These are phyloP conservation scores for Huso huso DNA, from an alignment of 2,797 vertebrate species.

Conservation along the genomic window DNA sequence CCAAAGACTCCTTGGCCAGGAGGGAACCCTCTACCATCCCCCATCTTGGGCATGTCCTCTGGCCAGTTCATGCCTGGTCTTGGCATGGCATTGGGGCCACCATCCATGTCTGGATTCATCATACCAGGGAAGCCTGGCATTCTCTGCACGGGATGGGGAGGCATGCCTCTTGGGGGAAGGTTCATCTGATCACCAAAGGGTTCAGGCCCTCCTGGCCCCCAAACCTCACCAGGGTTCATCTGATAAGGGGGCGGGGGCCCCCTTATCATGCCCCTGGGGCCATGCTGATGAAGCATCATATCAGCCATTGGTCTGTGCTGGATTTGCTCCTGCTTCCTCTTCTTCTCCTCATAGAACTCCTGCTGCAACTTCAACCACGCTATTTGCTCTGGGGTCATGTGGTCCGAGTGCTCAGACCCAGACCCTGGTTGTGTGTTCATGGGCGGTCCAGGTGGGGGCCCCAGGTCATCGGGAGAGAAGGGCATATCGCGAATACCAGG, in stretches of 20 bases:
- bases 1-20: constrained; percentile 79
- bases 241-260: constrained; percentile 94
- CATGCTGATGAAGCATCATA: constrained; percentile 94
- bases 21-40: constrained; percentile 83
- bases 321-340: constrained; percentile 92
- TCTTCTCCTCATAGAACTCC: constrained; percentile 96
- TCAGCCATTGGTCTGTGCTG: constrained; percentile 92
- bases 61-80: constrained; percentile 91
- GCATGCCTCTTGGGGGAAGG: constrained; percentile 85
- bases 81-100: constrained; percentile 68
- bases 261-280: constrained; percentile 84
- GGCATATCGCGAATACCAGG: constrained; percentile 88
- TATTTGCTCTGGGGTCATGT: constrained; percentile 97
- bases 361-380: constrained; percentile 97
- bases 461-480: constrained; percentile 93
- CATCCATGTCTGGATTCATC: constrained; percentile 95
- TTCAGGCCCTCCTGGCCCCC: constrained; percentile 79
- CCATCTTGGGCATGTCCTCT: constrained; percentile 92
- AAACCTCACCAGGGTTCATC: constrained; percentile 87
- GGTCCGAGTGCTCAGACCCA: constrained; percentile 79
- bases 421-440: constrained; percentile 69
- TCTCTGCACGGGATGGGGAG: constrained; percentile 83
- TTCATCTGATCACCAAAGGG: constrained; percentile 86
- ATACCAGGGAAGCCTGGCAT: constrained; percentile 91
- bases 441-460: constrained; percentile 75